Evolutionary conservation across 2,797 vertebrate genomes (phyloP), one percentile per base, ranked within the genome.

Genomic region (Emys orbicularis): DNA sequence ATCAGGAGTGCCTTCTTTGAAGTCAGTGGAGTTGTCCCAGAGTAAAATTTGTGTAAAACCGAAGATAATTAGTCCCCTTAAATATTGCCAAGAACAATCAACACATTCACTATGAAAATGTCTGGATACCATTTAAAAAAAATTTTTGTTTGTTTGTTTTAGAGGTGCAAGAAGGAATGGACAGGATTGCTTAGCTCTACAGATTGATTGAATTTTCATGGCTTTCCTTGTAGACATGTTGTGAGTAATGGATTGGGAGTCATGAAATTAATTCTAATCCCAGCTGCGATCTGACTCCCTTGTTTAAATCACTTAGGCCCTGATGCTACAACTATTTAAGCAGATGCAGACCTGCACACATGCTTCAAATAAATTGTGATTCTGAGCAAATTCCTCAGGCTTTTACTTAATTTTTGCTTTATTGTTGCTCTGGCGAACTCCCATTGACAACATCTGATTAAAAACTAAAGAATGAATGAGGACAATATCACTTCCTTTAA

Each of bases 341-440:
- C 41, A 12, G 3, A 1, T 37, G 4, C 2, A 61, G 91, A 29
- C 3, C 2, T 41, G 5, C n/a, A 21, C 18, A 2, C 1, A 2
- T 1, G 0, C 44, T 84, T 93, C 41, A 19, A 25, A 1, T 84
- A 84, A 49, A 49, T 79, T 85, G 50, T 68, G 37, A 8, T 81
- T 91, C 16, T 82, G 44, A 57, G 23, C 50, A 41, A 29, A 77
- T 87, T 87, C 91, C 2, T 1, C 16, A 81, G 76, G 52, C 15
- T 84, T 84, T 44, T 0, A 0, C 5, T 83, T 92, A 56, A 27
- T 2, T 93, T 90, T 86, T 80, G 5, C 15, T 5, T 84, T 31
- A 88, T 0, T 41, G 74, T 88, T 87, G 13, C 52, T 86, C 31
- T 34, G 47, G 44, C 13, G 12, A 83, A 79, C 29, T 16, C 50